Conservation (phyloP, 2,888 invertebrate species). For the Apamea monoglypha region DNA sequence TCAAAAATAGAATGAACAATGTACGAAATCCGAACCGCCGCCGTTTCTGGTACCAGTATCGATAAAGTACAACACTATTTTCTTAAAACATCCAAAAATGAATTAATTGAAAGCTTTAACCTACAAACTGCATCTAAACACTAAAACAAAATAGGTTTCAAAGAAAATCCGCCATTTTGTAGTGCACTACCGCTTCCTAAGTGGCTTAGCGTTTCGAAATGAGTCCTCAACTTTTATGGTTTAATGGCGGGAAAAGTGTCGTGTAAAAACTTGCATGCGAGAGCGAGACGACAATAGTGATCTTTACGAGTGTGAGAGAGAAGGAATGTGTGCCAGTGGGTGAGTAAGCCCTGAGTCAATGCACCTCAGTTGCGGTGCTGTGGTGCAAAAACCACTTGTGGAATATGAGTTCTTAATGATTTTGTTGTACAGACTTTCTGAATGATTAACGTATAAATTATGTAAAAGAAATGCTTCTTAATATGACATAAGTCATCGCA, state of each 20-base stretch:
- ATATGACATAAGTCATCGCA: slow-evolving; percentile 15
- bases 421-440: slow-evolving; percentile 35
- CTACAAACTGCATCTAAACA: slow-evolving; percentile 2
- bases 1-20: not conserved
- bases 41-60: not conserved
- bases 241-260: slow-evolving; percentile 83
- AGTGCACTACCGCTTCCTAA: slow-evolving; percentile 66
- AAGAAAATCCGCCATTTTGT: slow-evolving; percentile 53
- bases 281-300: slow-evolving; percentile 70
- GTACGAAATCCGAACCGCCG: not conserved
- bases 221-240: slow-evolving; percentile 80
- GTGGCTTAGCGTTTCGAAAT: slow-evolving; percentile 75
- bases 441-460: slow-evolving; percentile 27
- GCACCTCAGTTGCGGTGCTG: slow-evolving; percentile 73
- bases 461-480: slow-evolving; percentile 2
- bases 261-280: slow-evolving; percentile 76
- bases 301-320: slow-evolving; percentile 72
- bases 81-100: not conserved
- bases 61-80: slow-evolving; percentile 20
- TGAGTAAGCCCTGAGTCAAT: slow-evolving; percentile 81
- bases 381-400: slow-evolving; percentile 55
- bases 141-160: slow-evolving; percentile 16
- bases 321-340: slow-evolving; percentile 85
- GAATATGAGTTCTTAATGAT: slow-evolving; percentile 58
- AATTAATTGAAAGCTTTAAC: not conserved